These are phyloP conservation scores for Xenus cinereus DNA, from an alignment of 2,113 vertebrate species.

Conservation along the genomic window DNA sequence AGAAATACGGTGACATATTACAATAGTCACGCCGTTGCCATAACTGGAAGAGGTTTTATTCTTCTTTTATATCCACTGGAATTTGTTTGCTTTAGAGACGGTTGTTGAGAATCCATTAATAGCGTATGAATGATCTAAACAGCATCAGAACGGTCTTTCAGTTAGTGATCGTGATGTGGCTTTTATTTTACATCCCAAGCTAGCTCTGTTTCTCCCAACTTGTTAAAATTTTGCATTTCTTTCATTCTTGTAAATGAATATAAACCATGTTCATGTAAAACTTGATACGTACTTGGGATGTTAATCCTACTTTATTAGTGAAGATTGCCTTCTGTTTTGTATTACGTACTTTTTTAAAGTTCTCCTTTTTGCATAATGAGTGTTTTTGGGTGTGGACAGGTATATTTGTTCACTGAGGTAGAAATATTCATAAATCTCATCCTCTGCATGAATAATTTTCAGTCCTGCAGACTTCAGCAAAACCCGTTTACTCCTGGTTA, in stretches of 20 bases:
- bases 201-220: background rate
- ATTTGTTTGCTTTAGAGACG: constrained; percentile 28
- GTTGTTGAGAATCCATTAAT: background rate
- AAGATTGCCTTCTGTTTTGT: background rate
- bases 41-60: background rate
- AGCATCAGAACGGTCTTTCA: background rate
- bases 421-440: background rate
- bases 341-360: background rate
- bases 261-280: background rate
- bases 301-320: background rate
- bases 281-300: background rate
- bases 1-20: background rate
- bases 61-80: background rate
- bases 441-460: background rate
- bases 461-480: constrained; percentile 2
- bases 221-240: background rate
- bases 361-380: background rate
- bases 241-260: background rate
- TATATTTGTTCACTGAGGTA: background rate
- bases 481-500: background rate
- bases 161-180: accelerated
- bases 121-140: background rate
- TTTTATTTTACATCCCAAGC: background rate
- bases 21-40: background rate
- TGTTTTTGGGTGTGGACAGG: background rate